Percentiles rank a stretch among this genome's conserved stretches.
Conservation (phyloP, 2,113 vertebrate genomes). For the Acinonyx jubatus region DNA sequence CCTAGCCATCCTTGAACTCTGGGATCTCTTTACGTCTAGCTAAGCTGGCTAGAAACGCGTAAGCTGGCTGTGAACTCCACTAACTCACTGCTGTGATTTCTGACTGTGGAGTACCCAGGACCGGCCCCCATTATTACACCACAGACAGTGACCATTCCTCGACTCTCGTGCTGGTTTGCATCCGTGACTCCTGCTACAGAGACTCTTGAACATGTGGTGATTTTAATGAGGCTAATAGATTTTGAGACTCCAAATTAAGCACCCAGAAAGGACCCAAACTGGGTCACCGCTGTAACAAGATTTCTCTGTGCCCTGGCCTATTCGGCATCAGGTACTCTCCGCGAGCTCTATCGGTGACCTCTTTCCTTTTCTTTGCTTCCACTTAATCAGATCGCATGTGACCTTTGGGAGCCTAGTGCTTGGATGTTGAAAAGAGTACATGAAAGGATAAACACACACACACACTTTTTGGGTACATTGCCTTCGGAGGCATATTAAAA, state of each 20-base stretch:
- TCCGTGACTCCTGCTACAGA: neutral
- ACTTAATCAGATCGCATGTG: neutral
- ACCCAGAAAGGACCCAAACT: neutral
- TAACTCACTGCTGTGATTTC: neutral
- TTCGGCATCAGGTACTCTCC: neutral
- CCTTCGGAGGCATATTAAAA: slow-evolving; percentile 39
- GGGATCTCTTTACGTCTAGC: neutral
- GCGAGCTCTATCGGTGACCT: neutral
- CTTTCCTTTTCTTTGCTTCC: neutral
- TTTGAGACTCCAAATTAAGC: neutral
- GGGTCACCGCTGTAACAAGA: neutral
- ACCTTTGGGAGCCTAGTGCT: neutral
- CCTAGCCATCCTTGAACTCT: neutral
- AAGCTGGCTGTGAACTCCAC: neutral
- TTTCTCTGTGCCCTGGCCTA: neutral
- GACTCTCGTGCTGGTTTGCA: neutral
- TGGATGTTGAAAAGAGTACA: neutral
- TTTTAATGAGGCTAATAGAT: neutral
- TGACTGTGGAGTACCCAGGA: accelerated
- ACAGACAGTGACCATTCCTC: no score
- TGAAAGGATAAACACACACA: neutral
- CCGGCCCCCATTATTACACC: accelerated
- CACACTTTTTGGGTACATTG: neutral
- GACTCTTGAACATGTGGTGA: neutral
- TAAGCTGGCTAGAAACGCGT: neutral